These are phyloP conservation scores for Catharus minimus DNA, from an alignment of 2,113 vertebrate genomes.

Conservation along the genomic window DNA sequence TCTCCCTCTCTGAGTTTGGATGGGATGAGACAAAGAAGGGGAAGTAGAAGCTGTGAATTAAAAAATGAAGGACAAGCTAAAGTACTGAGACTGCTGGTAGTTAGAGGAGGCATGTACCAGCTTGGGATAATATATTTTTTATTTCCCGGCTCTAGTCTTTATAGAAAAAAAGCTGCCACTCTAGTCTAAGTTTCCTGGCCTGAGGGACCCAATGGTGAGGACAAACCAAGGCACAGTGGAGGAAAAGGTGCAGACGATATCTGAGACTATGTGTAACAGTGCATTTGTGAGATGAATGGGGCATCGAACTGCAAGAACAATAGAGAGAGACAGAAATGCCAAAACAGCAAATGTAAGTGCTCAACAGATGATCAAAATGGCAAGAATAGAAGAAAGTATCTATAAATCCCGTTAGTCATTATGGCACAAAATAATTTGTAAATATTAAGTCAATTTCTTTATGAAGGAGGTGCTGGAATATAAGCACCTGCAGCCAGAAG, in stretches of 20 bases:
- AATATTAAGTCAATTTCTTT: not conserved
- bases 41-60: not conserved
- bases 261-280: not conserved
- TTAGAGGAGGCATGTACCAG: not conserved
- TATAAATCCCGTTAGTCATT: not conserved
- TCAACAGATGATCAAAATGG: not conserved
- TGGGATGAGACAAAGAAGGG: not conserved
- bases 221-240: accelerated
- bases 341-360: not conserved
- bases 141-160: not conserved
- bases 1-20: not conserved
- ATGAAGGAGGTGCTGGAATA: not conserved
- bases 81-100: not conserved
- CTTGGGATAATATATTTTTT: not conserved
- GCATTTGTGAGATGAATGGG: not conserved
- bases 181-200: not conserved
- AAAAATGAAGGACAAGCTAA: not conserved
- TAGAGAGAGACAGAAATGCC: not conserved
- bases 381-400: not conserved
- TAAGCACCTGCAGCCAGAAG: not conserved
- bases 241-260: not conserved
- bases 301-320: not conserved
- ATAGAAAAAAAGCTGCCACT: not conserved
- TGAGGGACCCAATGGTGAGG: accelerated
- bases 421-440: not conserved